These are phyloP conservation scores for Melanotus villosus DNA, from an alignment of 2,888 invertebrate genomes.

Conservation along the genomic window DNA sequence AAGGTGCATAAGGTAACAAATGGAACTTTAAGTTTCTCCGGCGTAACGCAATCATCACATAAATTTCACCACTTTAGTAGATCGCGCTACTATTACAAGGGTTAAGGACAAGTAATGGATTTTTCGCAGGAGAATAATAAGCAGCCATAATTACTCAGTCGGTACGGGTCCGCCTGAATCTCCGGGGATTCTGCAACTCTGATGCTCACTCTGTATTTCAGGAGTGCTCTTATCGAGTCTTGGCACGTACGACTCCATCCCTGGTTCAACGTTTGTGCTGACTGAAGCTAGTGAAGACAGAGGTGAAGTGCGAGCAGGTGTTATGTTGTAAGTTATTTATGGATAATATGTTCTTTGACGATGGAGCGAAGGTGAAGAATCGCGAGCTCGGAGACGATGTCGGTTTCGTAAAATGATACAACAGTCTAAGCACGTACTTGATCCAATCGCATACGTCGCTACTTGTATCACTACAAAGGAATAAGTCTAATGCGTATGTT, in stretches of 20 bases:
- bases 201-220: slow-evolving; percentile 44
- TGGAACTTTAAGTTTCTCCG: not conserved
- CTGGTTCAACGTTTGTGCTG: slow-evolving; percentile 46
- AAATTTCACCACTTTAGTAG: slow-evolving; percentile 49
- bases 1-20: not conserved
- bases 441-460: slow-evolving; percentile 36
- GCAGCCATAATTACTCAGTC: slow-evolving; percentile 52
- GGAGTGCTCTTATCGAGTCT: slow-evolving; percentile 34
- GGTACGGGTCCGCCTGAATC: slow-evolving; percentile 35
- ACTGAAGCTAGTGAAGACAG: slow-evolving; percentile 46
- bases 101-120: slow-evolving; percentile 52
- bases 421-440: slow-evolving; percentile 35
- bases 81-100: slow-evolving; percentile 44
- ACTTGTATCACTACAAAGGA: slow-evolving; percentile 23
- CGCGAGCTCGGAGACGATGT: slow-evolving; percentile 30
- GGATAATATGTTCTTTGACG: slow-evolving; percentile 46
- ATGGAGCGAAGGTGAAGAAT: slow-evolving; percentile 39
- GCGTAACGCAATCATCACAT: slow-evolving; percentile 32
- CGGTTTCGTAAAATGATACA: slow-evolving; percentile 18
- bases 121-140: slow-evolving; percentile 55
- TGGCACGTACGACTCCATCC: slow-evolving; percentile 41
- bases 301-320: slow-evolving; percentile 47
- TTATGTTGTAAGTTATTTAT: slow-evolving; percentile 48
- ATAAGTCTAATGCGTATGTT: not conserved
- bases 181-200: slow-evolving; percentile 38